Evolutionary conservation across 2,113 vertebrate species (phyloP).

Genomic region (Takifugu flavidus): DNA sequence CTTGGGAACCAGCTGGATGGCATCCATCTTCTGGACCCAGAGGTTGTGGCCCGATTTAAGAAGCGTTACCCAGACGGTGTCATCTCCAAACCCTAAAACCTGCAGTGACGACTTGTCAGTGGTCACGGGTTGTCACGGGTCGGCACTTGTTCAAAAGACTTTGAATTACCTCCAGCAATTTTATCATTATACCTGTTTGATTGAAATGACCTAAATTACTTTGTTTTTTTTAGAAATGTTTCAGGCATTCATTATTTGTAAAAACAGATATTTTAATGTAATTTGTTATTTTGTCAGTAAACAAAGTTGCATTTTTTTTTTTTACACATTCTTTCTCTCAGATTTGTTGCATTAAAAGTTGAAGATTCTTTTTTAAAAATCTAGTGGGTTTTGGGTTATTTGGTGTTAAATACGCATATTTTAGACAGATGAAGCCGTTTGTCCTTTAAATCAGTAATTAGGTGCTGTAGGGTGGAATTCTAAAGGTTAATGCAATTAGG

Average conservation of each 20-base stretch:
- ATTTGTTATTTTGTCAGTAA: slow-evolving; percentile 39
- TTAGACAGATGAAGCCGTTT: slow-evolving; percentile 6
- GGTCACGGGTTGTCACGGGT: background rate
- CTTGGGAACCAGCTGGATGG: slow-evolving; percentile 91
- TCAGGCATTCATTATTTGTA: slow-evolving; percentile 3
- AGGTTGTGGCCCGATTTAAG: slow-evolving; percentile 88
- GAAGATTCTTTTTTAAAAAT: slow-evolving; percentile 3
- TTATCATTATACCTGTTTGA: too few relatives aligned
- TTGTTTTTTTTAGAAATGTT: slow-evolving; percentile 39
- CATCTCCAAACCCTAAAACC: slow-evolving; percentile 88
- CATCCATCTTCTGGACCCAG: slow-evolving; percentile 89
- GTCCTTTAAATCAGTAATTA: background rate
- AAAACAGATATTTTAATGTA: slow-evolving; percentile 29
- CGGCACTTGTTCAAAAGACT: slow-evolving; percentile 27
- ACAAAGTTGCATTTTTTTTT: background rate
- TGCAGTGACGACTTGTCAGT: slow-evolving; percentile 58
- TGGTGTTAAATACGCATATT: slow-evolving; percentile 6
- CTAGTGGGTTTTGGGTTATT: slow-evolving; percentile 4
- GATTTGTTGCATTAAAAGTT: slow-evolving; percentile 8
- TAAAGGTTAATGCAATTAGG: slow-evolving; percentile 10
- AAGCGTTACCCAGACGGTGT: slow-evolving; percentile 87
- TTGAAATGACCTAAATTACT: background rate
- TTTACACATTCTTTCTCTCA: background rate
- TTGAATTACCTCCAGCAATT: background rate
- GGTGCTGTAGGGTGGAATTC: background rate